Percentiles rank a stretch among this genome's conserved stretches.
These are phyloP conservation scores for Cerastis rubricosa DNA, from an alignment of 2,888 invertebrate species.

Conservation along the genomic window DNA sequence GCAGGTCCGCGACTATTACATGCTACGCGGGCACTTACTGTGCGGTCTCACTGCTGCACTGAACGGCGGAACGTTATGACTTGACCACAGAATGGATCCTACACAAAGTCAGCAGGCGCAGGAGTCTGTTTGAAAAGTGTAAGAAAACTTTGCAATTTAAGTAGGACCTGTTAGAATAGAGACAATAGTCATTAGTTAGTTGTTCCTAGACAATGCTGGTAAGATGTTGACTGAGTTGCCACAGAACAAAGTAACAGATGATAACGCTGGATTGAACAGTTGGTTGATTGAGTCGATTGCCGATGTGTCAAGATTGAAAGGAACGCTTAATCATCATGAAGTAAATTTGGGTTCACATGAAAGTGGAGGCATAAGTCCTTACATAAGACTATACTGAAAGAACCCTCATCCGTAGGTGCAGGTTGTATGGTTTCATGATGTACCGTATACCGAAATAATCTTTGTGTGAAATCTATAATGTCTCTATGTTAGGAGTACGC, in stretches of 20 bases:
- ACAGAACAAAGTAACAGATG: neutral
- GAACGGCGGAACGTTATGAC: neutral
- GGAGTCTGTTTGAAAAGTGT: neutral
- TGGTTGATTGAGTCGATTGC: neutral
- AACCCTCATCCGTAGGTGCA: neutral
- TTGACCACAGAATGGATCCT: conserved; percentile 23
- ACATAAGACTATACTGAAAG: neutral
- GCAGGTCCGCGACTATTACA: conserved; percentile 22
- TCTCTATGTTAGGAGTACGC: neutral
- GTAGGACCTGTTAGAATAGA: neutral
- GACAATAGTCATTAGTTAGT: neutral
- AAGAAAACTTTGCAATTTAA: neutral
- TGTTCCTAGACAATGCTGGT: neutral
- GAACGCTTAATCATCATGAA: neutral
- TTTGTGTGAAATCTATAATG: neutral
- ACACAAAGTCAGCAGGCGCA: too few relatives aligned
- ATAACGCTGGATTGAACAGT: neutral
- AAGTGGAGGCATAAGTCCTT: too few relatives aligned
- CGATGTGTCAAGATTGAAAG: neutral
- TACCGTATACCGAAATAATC: neutral
- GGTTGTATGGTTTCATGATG: neutral
- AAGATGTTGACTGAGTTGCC: neutral
- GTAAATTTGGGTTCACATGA: neutral
- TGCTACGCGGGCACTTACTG: conserved; percentile 22
- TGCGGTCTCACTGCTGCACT: conserved; percentile 48